Evolutionary conservation across 1,140 invertebrate species (phyloP).

Genomic region (Drosophila tropicalis): DNA sequence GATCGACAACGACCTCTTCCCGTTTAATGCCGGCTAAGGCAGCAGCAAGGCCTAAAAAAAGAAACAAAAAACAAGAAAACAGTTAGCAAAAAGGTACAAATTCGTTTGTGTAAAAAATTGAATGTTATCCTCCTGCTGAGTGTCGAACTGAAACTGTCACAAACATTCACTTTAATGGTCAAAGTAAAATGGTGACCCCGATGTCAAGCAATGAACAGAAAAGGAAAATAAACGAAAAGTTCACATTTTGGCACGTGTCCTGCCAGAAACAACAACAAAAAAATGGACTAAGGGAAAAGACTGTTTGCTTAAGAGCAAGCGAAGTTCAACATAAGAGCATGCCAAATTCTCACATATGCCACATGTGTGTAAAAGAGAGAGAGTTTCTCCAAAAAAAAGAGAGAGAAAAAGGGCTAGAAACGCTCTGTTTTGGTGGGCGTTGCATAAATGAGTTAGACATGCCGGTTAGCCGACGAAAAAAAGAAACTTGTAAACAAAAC

Average conservation of each 20-base stretch:
- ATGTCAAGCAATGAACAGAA: background rate
- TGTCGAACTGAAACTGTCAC: constrained; percentile 26
- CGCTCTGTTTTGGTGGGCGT: constrained; percentile 69
- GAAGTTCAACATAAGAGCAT: background rate
- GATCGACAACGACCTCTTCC: constrained; percentile 79
- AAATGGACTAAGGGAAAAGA: background rate
- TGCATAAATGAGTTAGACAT: constrained; percentile 64
- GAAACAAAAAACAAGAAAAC: constrained; percentile 13
- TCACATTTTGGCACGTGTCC: constrained; percentile 6
- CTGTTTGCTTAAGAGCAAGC: constrained; percentile 9
- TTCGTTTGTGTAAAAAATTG: background rate
- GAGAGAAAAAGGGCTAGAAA: background rate
- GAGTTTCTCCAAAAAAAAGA: background rate
- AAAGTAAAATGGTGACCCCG: constrained; percentile 22
- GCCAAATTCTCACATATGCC: constrained; percentile 2
- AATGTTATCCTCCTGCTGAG: constrained; percentile 22
- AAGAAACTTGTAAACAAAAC: constrained; percentile 74
- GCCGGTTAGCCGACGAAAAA: constrained; percentile 54
- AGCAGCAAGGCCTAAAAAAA: constrained; percentile 83
- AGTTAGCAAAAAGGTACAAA: constrained; percentile 27
- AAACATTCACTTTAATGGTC: constrained; percentile 30
- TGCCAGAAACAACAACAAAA: background rate
- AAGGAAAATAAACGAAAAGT: constrained; percentile 3
- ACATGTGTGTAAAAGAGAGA: constrained; percentile 38
- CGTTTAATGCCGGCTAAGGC: constrained; percentile 82